These are phyloP conservation scores for Ellobius talpinus DNA, from an alignment of 2,113 vertebrate species.

Conservation along the genomic window DNA sequence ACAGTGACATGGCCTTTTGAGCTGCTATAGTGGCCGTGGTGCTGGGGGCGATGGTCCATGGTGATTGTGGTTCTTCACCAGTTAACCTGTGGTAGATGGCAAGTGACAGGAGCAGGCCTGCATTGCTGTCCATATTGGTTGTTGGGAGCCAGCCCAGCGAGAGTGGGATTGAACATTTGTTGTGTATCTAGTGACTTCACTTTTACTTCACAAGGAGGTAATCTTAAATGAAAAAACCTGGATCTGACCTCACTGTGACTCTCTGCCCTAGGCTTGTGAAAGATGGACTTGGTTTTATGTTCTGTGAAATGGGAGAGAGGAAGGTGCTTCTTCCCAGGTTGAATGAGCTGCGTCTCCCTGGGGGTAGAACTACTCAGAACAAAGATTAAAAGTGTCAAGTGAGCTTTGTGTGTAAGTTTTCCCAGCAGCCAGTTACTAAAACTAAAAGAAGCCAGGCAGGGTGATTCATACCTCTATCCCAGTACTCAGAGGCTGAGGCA, in stretches of 20 bases:
- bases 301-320: slow-evolving; percentile 23
- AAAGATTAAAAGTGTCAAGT: background rate
- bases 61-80: too few relatives aligned
- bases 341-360: background rate
- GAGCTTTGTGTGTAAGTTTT: background rate
- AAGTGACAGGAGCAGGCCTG: background rate
- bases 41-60: background rate
- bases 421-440: background rate
- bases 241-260: background rate
- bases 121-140: background rate
- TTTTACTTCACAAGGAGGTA: background rate
- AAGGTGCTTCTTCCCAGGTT: background rate
- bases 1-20: too few relatives aligned
- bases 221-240: background rate
- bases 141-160: background rate
- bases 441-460: background rate
- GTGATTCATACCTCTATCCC: background rate
- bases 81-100: background rate
- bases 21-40: background rate
- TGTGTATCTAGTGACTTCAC: background rate
- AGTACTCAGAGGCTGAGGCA: background rate
- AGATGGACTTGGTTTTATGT: background rate
- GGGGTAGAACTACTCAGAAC: background rate
- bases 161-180: too few relatives aligned
- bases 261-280: background rate